Conservation (phyloP, 1,140 invertebrate genomes). For the Heliconius melpomene region DNA sequence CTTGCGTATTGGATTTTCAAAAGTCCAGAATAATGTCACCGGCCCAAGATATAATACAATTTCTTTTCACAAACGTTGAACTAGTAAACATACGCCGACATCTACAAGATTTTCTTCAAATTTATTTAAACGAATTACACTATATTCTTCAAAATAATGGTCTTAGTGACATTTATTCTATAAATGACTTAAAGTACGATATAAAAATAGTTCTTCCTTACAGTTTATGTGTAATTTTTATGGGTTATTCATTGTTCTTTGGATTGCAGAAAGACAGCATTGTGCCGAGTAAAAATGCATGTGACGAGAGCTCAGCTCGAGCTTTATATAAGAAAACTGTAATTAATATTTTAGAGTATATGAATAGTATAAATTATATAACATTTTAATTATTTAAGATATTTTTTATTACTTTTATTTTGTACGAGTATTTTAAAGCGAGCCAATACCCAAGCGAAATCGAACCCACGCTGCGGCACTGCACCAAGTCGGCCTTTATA, state of each 20-base stretch:
- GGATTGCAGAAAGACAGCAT: slow-evolving; percentile 5
- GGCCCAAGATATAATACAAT: slow-evolving; percentile 30
- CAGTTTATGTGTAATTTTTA: slow-evolving; percentile 8
- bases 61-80: slow-evolving; percentile 25
- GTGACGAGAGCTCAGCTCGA: background rate
- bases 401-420: too few relatives aligned
- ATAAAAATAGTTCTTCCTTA: slow-evolving; percentile 24
- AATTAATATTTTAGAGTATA: background rate
- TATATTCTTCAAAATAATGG: background rate
- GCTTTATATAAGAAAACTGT: background rate
- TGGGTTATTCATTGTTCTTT: slow-evolving; percentile 16
- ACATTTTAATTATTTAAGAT: background rate
- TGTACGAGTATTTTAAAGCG: too few relatives aligned
- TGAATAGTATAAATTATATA: slow-evolving; percentile 12
- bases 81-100: background rate
- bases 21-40: slow-evolving; percentile 29
- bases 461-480: too few relatives aligned
- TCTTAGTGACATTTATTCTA: slow-evolving; percentile 18
- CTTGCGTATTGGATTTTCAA: slow-evolving; percentile 38
- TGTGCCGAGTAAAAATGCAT: background rate
- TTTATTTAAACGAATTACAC: slow-evolving; percentile 10
- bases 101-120: slow-evolving; percentile 15
- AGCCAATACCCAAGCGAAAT: too few relatives aligned
- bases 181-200: slow-evolving; percentile 23
- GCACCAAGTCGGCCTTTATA: too few relatives aligned